A percentile compares a stretch with the other conserved stretches of the same genome.
phyloP scores from a whole-genome alignment of 2,888 invertebrate genomes.

The Tenodera sinensis region DNA sequence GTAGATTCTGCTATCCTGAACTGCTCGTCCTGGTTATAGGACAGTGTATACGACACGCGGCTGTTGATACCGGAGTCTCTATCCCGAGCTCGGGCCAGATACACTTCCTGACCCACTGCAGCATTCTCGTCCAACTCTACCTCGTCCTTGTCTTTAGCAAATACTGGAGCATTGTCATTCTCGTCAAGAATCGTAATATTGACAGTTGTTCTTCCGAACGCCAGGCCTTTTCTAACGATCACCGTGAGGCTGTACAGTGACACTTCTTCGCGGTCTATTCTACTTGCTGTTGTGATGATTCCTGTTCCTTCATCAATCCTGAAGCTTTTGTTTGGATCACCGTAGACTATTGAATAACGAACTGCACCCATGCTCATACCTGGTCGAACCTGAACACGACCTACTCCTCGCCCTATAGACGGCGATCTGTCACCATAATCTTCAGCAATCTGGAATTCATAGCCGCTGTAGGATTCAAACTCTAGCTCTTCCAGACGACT shows the following conservation, averaged over 20 bases:
- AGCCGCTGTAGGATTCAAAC: conserved; percentile 72
- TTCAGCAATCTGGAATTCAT: conserved; percentile 79
- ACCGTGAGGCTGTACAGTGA: conserved; percentile 73
- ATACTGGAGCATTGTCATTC: conserved; percentile 88
- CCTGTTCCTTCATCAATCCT: conserved; percentile 77
- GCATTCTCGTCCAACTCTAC: conserved; percentile 80
- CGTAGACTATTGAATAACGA: conserved; percentile 73
- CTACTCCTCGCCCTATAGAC: conserved; percentile 69
- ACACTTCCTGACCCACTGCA: conserved; percentile 91
- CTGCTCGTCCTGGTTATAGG: conserved; percentile 72
- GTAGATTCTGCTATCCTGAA: conserved; percentile 82
- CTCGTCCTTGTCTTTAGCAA: conserved; percentile 74
- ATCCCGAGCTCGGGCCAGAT: conserved; percentile 81
- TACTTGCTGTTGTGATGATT: conserved; percentile 69
- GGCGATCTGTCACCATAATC: conserved; percentile 64
- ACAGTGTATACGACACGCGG: conserved; percentile 75
- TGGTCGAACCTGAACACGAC: conserved; percentile 61
- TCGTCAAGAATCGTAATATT: conserved; percentile 80
- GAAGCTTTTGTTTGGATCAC: conserved; percentile 75
- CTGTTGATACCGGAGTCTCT: conserved; percentile 87
- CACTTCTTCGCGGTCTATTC: conserved; percentile 80
- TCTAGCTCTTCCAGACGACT: conserved; percentile 68
- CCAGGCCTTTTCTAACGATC: conserved; percentile 71
- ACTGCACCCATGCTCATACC: conserved; percentile 43
- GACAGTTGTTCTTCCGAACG: conserved; percentile 74